Evolutionary conservation across 2,888 invertebrate species (phyloP).

Genomic region (Ecdyonurus torrentis): DNA sequence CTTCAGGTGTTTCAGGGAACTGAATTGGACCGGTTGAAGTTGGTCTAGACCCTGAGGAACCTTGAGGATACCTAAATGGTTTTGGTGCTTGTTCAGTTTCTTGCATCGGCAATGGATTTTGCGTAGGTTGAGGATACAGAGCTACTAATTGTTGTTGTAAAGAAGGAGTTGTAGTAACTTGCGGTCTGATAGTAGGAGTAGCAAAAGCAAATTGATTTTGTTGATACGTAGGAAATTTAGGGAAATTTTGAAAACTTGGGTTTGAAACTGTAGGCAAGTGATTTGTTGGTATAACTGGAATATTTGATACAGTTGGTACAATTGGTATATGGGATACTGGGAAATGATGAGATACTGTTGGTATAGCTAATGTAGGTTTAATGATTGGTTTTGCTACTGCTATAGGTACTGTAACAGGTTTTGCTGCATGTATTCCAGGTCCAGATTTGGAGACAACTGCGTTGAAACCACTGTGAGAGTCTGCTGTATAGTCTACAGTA

Average conservation of each 20-base stretch:
- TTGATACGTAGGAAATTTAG: no score
- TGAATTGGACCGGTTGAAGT: neutral
- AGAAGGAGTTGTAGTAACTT: neutral
- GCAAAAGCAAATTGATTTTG: no score
- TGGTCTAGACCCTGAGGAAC: neutral
- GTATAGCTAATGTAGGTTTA: neutral
- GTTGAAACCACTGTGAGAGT: neutral
- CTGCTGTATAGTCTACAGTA: neutral
- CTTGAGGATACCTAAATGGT: neutral
- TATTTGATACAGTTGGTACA: neutral
- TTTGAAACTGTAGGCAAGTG: neutral
- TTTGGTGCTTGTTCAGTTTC: neutral
- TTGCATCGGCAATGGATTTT: neutral
- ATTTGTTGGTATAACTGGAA: no score
- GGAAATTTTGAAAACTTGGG: neutral
- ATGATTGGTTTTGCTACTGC: no score
- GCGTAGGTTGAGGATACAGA: neutral
- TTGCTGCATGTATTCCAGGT: neutral
- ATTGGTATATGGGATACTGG: neutral
- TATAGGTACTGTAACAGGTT: neutral
- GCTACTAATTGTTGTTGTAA: neutral
- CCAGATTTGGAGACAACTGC: neutral
- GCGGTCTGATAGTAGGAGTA: neutral
- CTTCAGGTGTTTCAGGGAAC: neutral
- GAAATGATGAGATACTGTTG: neutral